phyloP scores from a whole-genome alignment of 2,797 vertebrate genomes.

The Octomys mimax region DNA sequence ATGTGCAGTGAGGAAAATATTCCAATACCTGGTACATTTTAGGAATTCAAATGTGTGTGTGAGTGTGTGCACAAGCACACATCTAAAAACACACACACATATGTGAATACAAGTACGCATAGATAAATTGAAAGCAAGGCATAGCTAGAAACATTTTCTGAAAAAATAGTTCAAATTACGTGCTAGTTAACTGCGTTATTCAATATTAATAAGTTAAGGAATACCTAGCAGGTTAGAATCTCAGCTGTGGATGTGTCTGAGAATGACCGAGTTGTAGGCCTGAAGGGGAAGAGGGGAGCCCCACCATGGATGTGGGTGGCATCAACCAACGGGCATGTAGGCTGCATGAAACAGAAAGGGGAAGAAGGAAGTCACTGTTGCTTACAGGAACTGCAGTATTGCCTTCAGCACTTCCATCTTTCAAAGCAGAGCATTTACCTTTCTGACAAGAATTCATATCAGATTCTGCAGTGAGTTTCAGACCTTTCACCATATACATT shows the following conservation, averaged over 20 bases:
- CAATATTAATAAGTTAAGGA: not conserved
- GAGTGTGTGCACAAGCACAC: not conserved
- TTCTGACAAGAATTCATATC: not conserved
- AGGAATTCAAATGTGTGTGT: not conserved
- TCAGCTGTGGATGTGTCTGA: not conserved
- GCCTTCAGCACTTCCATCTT: not conserved
- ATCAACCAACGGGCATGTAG: not conserved
- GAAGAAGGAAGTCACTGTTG: not conserved
- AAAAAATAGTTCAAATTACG: not conserved
- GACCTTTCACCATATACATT: not conserved
- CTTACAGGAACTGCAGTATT: not conserved
- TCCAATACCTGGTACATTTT: not conserved
- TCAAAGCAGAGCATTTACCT: not conserved
- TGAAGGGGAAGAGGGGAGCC: not conserved
- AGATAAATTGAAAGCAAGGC: not conserved
- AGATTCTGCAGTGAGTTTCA: no score
- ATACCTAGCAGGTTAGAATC: not conserved
- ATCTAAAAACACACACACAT: not conserved
- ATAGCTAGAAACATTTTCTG: not conserved
- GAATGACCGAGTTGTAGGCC: not conserved
- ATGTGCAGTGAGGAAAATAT: not conserved
- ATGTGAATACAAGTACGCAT: not conserved
- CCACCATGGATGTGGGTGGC: not conserved
- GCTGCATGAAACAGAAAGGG: not conserved
- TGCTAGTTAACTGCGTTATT: not conserved